These are phyloP conservation scores for Gouania willdenowi DNA, from an alignment of 2,797 vertebrate genomes.

Conservation along the genomic window DNA sequence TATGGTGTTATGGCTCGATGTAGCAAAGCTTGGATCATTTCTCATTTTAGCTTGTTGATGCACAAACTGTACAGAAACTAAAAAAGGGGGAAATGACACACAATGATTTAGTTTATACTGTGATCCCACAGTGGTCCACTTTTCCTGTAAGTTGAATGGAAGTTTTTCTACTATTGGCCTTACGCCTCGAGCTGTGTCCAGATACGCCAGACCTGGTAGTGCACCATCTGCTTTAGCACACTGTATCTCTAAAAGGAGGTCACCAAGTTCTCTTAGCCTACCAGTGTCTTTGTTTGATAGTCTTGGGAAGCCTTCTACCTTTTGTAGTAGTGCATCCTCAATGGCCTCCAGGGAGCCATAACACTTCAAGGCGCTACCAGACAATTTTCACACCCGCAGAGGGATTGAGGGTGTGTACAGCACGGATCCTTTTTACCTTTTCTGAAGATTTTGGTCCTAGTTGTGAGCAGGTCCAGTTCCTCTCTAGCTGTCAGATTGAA, in stretches of 20 bases:
- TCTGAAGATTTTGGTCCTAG: neutral
- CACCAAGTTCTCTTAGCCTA: neutral
- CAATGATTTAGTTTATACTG: neutral
- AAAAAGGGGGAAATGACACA: neutral
- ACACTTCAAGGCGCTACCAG: neutral
- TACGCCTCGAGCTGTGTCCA: neutral
- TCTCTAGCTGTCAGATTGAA: neutral
- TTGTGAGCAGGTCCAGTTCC: neutral
- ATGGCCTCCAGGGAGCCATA: neutral
- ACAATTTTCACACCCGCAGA: neutral
- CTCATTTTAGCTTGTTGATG: neutral
- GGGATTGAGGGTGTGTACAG: constrained; percentile 1
- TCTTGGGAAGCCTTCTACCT: neutral
- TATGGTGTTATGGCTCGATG: neutral
- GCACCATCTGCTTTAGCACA: neutral
- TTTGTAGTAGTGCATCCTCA: neutral
- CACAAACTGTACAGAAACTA: neutral
- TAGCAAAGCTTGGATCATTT: neutral
- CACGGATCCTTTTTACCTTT: neutral
- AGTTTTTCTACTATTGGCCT: neutral
- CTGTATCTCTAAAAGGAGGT: neutral
- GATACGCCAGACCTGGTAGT: neutral
- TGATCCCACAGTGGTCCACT: neutral
- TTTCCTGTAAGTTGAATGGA: neutral
- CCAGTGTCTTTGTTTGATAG: neutral